Evolutionary conservation across 2,888 invertebrate species (phyloP).

Genomic region (Sinodicranocentrus sp.): DNA sequence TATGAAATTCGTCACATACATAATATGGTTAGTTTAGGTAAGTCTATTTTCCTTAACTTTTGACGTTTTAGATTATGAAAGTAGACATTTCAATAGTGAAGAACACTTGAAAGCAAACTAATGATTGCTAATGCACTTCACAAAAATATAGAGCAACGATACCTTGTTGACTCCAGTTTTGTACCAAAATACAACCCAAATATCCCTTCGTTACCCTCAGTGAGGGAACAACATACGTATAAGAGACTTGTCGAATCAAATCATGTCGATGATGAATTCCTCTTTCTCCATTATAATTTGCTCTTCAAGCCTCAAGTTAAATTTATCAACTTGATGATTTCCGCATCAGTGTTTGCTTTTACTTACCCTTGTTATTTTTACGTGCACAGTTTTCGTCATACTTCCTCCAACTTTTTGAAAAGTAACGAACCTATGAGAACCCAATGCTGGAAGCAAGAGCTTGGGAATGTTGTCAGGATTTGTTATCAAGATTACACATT

Average conservation of each 20-base stretch:
- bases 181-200: neutral
- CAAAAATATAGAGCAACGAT: neutral
- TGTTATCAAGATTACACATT: neutral
- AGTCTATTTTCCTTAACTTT: neutral
- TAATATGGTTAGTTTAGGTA: neutral
- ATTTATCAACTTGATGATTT: constrained; percentile 62
- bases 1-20: too few relatives aligned
- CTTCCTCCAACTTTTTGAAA: neutral
- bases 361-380: neutral
- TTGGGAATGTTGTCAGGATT: neutral
- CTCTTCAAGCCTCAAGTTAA: constrained; percentile 26
- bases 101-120: neutral
- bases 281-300: constrained; percentile 50
- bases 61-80: neutral
- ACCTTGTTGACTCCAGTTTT: neutral
- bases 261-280: constrained; percentile 44
- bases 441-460: neutral
- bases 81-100: neutral
- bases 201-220: neutral
- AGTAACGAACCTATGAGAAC: neutral
- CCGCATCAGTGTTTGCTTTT: constrained; percentile 58
- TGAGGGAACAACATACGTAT: neutral
- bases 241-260: neutral
- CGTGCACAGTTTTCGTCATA: constrained; percentile 11
- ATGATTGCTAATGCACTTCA: neutral